These are phyloP conservation scores for Clangula hyemalis DNA, from an alignment of 2,797 vertebrate species.

Conservation along the genomic window DNA sequence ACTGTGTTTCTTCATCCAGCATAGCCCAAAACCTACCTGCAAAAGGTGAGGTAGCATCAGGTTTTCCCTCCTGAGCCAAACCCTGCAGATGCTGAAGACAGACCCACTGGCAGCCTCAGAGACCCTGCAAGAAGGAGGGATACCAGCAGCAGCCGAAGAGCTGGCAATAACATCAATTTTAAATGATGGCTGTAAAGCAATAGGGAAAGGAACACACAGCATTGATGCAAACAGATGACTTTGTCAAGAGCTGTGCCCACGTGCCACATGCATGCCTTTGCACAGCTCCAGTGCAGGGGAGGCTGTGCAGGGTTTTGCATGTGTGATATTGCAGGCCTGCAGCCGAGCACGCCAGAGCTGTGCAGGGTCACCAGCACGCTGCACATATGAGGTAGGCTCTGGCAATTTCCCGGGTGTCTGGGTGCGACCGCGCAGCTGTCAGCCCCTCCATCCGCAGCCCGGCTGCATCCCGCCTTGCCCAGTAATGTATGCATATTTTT, in stretches of 20 bases:
- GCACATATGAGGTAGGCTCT: accelerated
- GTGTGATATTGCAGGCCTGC: accelerated
- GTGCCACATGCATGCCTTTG: not conserved
- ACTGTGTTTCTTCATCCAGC: not conserved
- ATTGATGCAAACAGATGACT: not conserved
- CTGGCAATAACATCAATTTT: not conserved
- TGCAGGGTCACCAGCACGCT: accelerated
- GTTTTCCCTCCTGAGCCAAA: not conserved
- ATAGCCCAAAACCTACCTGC: not conserved
- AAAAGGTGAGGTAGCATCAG: not conserved
- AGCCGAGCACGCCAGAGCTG: not conserved
- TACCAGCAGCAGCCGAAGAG: not conserved
- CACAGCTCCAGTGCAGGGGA: accelerated
- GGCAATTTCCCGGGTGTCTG: not conserved
- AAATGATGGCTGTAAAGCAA: not conserved
- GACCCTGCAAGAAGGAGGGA: not conserved
- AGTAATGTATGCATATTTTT: slow-evolving; percentile 43
- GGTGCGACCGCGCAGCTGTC: not conserved
- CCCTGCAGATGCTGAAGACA: not conserved
- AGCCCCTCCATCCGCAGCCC: accelerated
- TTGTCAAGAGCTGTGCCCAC: accelerated
- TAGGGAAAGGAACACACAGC: not conserved
- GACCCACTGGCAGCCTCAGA: not conserved
- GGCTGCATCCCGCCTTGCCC: not conserved
- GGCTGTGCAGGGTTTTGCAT: accelerated